Evolutionary conservation across 2,113 vertebrate species (phyloP).

Genomic region (Carollia perspicillata): DNA sequence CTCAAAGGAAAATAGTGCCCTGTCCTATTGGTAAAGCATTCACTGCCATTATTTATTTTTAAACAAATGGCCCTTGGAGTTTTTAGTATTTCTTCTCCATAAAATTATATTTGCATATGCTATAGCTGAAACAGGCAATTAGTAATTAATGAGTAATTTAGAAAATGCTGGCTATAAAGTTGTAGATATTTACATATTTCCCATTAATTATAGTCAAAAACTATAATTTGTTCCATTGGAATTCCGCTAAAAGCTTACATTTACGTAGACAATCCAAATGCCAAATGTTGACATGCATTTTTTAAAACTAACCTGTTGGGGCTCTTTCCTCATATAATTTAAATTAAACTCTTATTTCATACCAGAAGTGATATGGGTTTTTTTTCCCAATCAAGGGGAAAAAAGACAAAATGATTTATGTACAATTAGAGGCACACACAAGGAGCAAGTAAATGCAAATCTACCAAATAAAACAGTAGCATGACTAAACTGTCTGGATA

Average conservation of each 20-base stretch:
- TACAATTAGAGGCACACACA: not conserved
- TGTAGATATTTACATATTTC: constrained; percentile 82
- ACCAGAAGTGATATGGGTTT: constrained; percentile 60
- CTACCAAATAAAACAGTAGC: not conserved
- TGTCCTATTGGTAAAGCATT: constrained; percentile 52
- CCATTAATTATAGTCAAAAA: constrained; percentile 82
- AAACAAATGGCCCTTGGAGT: not conserved
- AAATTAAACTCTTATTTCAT: constrained; percentile 78
- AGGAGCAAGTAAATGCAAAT: not conserved
- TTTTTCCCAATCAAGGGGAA: not conserved
- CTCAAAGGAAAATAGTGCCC: constrained; percentile 44
- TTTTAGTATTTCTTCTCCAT: constrained; percentile 66
- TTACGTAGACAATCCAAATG: constrained; percentile 79
- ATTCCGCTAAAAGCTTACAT: constrained; percentile 80
- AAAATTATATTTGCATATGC: constrained; percentile 73
- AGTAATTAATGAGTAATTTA: constrained; percentile 83
- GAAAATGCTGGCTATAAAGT: constrained; percentile 74
- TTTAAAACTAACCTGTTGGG: constrained; percentile 74
- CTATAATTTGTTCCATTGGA: constrained; percentile 82
- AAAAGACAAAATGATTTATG: not conserved
- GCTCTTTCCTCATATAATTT: constrained; percentile 48
- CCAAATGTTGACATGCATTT: constrained; percentile 73
- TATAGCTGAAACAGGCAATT: constrained; percentile 81
- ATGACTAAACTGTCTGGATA: not conserved
- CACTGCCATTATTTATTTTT: constrained; percentile 22